Conservation (phyloP, 1,140 invertebrate genomes). For the Drusus annulatus region DNA sequence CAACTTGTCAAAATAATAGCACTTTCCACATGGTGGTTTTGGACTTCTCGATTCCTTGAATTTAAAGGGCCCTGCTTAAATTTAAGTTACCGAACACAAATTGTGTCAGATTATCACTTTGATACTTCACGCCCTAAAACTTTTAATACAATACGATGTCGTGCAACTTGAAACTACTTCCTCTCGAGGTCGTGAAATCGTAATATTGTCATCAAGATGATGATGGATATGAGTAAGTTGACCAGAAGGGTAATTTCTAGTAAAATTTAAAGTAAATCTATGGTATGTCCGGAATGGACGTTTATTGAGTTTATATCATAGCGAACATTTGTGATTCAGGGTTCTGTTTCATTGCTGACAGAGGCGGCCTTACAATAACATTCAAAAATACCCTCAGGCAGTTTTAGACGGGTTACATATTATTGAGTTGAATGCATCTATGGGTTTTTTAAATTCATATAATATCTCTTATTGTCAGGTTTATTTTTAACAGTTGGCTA, state of each 20-base stretch:
- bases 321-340: too few relatives aligned
- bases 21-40: neutral
- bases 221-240: slow-evolving; percentile 9
- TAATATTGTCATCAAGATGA: slow-evolving; percentile 18
- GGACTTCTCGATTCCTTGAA: neutral
- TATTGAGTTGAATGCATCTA: too few relatives aligned
- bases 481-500: too few relatives aligned
- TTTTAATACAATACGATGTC: slow-evolving; percentile 27
- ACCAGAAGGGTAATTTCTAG: neutral
- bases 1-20: neutral
- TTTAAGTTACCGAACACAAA: slow-evolving; percentile 40
- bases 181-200: neutral
- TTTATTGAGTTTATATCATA: too few relatives aligned
- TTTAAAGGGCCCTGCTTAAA: neutral
- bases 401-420: too few relatives aligned
- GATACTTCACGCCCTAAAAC: slow-evolving; percentile 34
- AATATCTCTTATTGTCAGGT: too few relatives aligned
- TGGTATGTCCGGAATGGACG: too few relatives aligned
- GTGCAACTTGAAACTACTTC: neutral
- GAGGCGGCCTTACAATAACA: too few relatives aligned
- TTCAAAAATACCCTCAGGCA: too few relatives aligned
- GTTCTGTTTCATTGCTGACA: too few relatives aligned
- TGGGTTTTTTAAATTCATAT: too few relatives aligned
- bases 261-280: too few relatives aligned
- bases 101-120: slow-evolving; percentile 45